These are phyloP conservation scores for Merodon equestris DNA, from an alignment of 2,888 invertebrate species.

Conservation along the genomic window DNA sequence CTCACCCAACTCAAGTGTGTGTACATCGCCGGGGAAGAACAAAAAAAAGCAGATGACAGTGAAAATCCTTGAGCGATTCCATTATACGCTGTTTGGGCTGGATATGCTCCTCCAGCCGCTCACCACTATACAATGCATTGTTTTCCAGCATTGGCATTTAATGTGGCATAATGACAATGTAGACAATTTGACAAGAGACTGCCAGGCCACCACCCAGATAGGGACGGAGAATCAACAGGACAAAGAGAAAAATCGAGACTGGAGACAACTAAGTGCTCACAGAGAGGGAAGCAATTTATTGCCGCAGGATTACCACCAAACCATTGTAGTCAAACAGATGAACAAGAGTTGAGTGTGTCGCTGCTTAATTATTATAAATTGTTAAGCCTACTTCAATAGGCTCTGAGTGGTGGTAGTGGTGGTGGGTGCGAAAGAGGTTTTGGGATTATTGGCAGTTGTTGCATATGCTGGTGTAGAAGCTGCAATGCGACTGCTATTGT, in stretches of 20 bases:
- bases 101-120: neutral
- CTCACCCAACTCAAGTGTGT: too few species aligned
- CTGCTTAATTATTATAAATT: constrained; percentile 53
- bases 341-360: constrained; percentile 18
- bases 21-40: neutral
- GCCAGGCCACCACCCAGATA: neutral
- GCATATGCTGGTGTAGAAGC: constrained; percentile 8
- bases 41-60: constrained; percentile 13
- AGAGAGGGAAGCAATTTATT: constrained; percentile 25
- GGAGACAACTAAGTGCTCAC: constrained; percentile 11
- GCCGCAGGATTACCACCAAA: constrained; percentile 43
- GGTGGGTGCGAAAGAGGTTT: constrained; percentile 19
- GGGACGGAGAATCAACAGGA: too few species aligned
- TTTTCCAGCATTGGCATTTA: constrained; percentile 57
- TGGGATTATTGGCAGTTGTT: constrained; percentile 42
- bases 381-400: constrained; percentile 19
- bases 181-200: constrained; percentile 38
- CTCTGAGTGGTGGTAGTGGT: too few species aligned
- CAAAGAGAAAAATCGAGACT: constrained; percentile 24
- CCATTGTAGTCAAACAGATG: neutral
- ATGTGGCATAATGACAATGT: constrained; percentile 54
- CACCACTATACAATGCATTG: constrained; percentile 37
- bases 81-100: constrained; percentile 13
- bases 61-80: constrained; percentile 50
- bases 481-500: constrained; percentile 41